phyloP scores from a whole-genome alignment of 2,113 vertebrate species.

The Malurus melanocephalus region DNA sequence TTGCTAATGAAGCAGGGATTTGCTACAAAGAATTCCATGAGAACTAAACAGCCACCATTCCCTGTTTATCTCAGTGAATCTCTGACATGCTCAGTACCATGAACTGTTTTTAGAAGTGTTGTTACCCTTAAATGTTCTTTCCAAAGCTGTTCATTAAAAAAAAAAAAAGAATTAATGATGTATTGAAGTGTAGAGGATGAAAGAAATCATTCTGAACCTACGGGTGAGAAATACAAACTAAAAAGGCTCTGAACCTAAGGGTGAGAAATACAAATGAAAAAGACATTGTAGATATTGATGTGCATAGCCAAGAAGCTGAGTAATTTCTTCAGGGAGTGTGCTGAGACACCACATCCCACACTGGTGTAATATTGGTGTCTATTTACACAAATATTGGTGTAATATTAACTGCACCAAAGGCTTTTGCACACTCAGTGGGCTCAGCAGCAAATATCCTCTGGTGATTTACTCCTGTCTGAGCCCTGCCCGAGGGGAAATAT shows the following conservation, averaged over 20 bases:
- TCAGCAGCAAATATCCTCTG: neutral
- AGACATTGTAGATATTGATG: neutral
- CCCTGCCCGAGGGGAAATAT: neutral
- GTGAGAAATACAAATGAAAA: neutral
- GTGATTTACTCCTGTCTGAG: neutral
- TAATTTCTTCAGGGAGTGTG: neutral
- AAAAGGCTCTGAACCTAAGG: neutral
- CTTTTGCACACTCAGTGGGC: neutral
- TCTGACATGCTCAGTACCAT: neutral
- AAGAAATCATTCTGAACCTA: neutral
- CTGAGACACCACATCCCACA: neutral
- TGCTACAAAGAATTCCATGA: neutral
- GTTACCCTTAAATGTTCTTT: neutral
- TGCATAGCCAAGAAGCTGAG: neutral
- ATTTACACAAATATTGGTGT: neutral
- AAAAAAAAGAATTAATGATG: neutral
- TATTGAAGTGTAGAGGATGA: neutral
- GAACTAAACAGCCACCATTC: neutral
- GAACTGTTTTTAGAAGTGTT: neutral
- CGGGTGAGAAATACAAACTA: neutral
- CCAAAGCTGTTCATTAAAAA: neutral
- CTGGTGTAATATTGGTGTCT: neutral
- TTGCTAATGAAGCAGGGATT: neutral
- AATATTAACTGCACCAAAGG: neutral
- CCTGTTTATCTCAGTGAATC: neutral